These are phyloP conservation scores for Stenotaenia linearis DNA, from an alignment of 2,888 invertebrate genomes.

Conservation along the genomic window DNA sequence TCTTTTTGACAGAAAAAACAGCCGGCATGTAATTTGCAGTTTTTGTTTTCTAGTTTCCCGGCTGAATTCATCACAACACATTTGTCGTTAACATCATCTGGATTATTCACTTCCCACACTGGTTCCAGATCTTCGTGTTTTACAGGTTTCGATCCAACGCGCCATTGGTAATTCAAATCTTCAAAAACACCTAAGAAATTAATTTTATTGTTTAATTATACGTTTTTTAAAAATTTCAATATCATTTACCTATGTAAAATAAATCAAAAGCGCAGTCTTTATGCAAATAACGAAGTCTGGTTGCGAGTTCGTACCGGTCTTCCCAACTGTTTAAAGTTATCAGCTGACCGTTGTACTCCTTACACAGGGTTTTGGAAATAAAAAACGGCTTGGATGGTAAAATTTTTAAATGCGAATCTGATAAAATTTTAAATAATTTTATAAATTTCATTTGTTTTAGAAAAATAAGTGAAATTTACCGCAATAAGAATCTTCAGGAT, in stretches of 20 bases:
- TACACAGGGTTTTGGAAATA: background rate
- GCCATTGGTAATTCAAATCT: background rate
- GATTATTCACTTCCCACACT: background rate
- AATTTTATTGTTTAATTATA: background rate
- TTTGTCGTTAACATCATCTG: background rate
- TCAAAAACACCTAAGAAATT: background rate
- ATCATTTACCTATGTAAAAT: background rate
- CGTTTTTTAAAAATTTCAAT: background rate
- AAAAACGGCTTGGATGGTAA: background rate
- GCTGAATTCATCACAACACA: background rate
- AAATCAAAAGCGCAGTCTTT: background rate
- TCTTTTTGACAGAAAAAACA: background rate
- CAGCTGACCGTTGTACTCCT: background rate
- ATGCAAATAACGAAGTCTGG: background rate
- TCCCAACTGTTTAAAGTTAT: background rate
- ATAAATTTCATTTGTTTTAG: no score
- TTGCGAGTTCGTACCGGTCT: background rate
- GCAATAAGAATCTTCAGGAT: background rate
- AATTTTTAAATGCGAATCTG: background rate
- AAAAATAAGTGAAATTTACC: background rate
- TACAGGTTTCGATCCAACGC: background rate
- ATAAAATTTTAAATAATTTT: no score
- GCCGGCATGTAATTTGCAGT: background rate
- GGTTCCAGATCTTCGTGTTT: background rate
- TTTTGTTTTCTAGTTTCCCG: background rate